These are phyloP conservation scores for Conomelus anceps DNA, from an alignment of 2,888 invertebrate species.

Conservation along the genomic window DNA sequence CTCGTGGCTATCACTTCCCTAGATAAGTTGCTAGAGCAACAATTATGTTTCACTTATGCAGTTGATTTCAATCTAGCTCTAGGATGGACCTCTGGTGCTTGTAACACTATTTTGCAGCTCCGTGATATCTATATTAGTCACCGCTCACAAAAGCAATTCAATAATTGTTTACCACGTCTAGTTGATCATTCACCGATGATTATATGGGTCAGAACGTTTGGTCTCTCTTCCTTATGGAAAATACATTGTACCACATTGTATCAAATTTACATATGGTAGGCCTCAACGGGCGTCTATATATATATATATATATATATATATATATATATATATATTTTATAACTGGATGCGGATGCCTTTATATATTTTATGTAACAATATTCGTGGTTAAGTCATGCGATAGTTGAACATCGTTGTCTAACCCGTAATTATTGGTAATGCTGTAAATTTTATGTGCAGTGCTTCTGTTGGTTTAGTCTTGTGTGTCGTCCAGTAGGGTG, in stretches of 20 bases:
- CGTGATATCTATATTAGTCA: background rate
- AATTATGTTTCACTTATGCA: no score
- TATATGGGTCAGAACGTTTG: background rate
- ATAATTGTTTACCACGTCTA: background rate
- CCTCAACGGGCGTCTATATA: background rate
- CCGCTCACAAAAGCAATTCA: background rate
- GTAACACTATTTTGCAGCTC: background rate
- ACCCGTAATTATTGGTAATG: background rate
- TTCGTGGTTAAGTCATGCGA: background rate
- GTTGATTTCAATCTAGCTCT: no score
- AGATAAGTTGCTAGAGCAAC: no score
- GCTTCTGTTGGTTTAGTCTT: no score
- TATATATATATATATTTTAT: background rate
- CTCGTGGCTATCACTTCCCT: no score
- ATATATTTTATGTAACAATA: background rate
- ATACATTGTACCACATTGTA: background rate
- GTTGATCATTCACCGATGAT: background rate
- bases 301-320: background rate
- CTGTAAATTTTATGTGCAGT: no score
- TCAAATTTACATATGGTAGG: background rate
- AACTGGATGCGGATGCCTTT: background rate
- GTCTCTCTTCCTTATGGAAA: background rate
- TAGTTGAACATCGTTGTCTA: background rate
- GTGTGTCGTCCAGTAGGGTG: no score
- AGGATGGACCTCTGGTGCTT: no score